phyloP scores from a whole-genome alignment of 2,888 invertebrate genomes.

The Gibbula magus region DNA sequence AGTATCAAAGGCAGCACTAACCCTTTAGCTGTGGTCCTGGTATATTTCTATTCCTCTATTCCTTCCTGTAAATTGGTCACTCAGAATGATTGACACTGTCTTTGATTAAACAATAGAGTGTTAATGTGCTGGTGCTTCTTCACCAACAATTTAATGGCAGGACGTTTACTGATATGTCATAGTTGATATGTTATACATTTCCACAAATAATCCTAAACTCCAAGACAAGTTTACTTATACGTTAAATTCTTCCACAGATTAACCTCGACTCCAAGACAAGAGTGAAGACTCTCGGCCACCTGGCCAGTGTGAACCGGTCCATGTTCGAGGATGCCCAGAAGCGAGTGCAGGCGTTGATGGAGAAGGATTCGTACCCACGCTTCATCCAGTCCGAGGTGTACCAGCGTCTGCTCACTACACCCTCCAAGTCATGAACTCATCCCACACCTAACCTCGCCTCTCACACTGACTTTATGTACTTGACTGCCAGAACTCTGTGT shows the following conservation, averaged over 20 bases:
- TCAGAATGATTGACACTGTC: too few relatives aligned
- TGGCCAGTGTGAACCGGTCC: conserved; percentile 75
- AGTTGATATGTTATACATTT: too few relatives aligned
- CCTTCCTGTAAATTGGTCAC: too few relatives aligned
- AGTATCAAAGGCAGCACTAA: too few relatives aligned
- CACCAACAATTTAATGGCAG: too few relatives aligned
- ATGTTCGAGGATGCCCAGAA: conserved; percentile 78
- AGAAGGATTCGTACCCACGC: conserved; percentile 78
- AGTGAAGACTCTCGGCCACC: conserved; percentile 70
- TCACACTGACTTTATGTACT: background rate
- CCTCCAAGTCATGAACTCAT: background rate
- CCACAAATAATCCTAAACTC: too few relatives aligned
- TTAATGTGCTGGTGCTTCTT: too few relatives aligned
- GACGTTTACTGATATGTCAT: too few relatives aligned
- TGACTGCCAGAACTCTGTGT: too few relatives aligned
- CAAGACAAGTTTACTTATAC: background rate
- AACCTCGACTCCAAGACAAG: conserved; percentile 78
- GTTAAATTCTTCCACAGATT: conserved; percentile 72
- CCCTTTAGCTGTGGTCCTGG: too few relatives aligned
- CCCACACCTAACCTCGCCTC: background rate
- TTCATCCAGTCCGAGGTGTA: conserved; percentile 78
- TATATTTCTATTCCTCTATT: too few relatives aligned
- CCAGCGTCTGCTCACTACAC: conserved; percentile 49
- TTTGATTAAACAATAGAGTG: too few relatives aligned
- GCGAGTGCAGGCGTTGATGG: conserved; percentile 78